These are phyloP conservation scores for Semaprochilodus insignis DNA, from an alignment of 2,797 vertebrate species.

Conservation along the genomic window DNA sequence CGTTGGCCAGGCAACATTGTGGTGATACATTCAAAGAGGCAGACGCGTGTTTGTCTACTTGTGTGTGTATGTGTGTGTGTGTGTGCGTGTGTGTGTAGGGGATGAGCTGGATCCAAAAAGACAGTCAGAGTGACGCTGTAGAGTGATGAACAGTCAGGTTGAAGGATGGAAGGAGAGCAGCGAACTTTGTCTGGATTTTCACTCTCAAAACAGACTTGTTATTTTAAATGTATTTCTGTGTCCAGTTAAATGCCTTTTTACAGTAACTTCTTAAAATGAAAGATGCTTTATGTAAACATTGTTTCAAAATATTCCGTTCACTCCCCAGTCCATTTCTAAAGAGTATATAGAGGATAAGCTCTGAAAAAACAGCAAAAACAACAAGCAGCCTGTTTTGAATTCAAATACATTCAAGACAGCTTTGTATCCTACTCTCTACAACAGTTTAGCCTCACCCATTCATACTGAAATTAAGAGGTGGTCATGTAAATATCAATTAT, in stretches of 20 bases:
- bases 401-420: no score
- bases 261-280: background rate
- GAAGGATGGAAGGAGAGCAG: slow-evolving; percentile 15
- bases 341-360: no score
- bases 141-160: slow-evolving; percentile 12
- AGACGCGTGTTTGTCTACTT: slow-evolving; percentile 8
- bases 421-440: no score
- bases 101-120: slow-evolving; percentile 34
- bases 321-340: no score
- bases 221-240: background rate
- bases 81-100: slow-evolving; percentile 25
- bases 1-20: slow-evolving; percentile 27
- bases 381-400: no score
- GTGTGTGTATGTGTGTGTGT: slow-evolving; percentile 21
- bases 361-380: no score
- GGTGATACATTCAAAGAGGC: slow-evolving; percentile 43
- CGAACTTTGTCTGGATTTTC: slow-evolving; percentile 22
- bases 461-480: background rate
- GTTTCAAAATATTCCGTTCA: no score
- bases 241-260: background rate
- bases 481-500: no score
- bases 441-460: background rate
- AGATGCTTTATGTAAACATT: no score
- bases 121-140: slow-evolving; percentile 16
- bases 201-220: background rate